Base-by-base conservation (phyloP, 1,140 invertebrate species). In the Hycleus phaleratus region DNA sequence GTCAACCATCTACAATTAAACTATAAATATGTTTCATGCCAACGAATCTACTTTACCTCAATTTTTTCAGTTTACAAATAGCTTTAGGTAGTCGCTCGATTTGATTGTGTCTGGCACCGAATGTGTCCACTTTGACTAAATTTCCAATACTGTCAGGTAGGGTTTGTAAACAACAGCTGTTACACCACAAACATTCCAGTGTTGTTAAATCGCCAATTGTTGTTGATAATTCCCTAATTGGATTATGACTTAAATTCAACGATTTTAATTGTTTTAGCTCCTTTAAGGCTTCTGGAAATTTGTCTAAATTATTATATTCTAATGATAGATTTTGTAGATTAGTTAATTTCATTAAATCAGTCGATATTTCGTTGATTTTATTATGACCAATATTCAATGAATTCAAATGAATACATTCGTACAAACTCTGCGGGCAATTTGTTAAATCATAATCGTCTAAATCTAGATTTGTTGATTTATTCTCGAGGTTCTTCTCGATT, bases 211-310 rank as follows among this genome's bases (percentile, higher is more conserved):
- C 68, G 6, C 83, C 85, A 61, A 95, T 83, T 65, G 82, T 77
- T 9, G 79, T 71, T 10, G 90, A 86, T 50, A 94, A 70, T 4
- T 70, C 70, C 46, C 74, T 75, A 25, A 95, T 79, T 60, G 85
- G 87, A 73, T 95, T 95, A 56, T 88, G 81, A 59, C 90, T 90
- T 45, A 95, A 74, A 71, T 95, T 92, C 45, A 95, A 76, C 61
- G 82, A 88, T 56, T 88, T 77, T 26, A 94, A 75, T 67, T 82
- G 81, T 58, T 80, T 77, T 58, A 85, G 74, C 46, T 79, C 71
- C 26, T 77, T 79, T 48, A 86, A 76, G 62, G 78, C 77, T n/a
- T 71, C 55, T 6, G 82, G 81, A 65, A 84, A 79, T 38, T 83
- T 81, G 64, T 79, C 82, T 44, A 95, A 75, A 56, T 84, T 85